phyloP scores from a whole-genome alignment of 2,113 vertebrate species.

The Etheostoma spectabile region DNA sequence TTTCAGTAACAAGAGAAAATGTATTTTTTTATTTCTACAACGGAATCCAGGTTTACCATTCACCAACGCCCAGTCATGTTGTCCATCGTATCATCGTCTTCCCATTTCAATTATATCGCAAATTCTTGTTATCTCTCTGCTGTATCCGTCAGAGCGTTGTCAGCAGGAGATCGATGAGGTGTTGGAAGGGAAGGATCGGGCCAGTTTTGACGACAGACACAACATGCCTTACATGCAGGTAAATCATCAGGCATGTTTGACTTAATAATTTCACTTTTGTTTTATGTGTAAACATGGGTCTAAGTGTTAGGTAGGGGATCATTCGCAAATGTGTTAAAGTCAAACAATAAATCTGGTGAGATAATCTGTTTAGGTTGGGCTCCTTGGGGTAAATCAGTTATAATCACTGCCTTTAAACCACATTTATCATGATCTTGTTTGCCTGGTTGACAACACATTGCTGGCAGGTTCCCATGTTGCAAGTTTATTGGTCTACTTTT shows the following conservation, averaged over 20 bases:
- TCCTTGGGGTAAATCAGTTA: neutral
- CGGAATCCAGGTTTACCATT: neutral
- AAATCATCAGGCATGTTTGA: neutral
- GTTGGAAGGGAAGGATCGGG: slow-evolving; percentile 48
- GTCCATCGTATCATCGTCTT: neutral
- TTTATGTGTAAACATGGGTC: neutral
- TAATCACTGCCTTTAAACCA: neutral
- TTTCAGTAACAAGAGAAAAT: neutral
- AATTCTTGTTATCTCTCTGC: neutral
- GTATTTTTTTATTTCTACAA: neutral
- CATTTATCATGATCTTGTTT: neutral
- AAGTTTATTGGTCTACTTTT: neutral
- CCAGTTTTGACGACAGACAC: slow-evolving; percentile 66
- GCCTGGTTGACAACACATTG: neutral
- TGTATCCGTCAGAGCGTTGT: slow-evolving; percentile 56
- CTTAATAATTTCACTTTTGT: neutral
- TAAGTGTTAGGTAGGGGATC: neutral
- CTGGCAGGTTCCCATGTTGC: neutral
- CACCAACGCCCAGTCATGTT: neutral
- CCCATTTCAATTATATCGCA: neutral
- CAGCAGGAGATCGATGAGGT: slow-evolving; percentile 78
- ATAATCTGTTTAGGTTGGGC: neutral
- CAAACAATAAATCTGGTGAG: neutral
- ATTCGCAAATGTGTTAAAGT: neutral
- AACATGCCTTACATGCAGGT: slow-evolving; percentile 78